phyloP scores from a whole-genome alignment of 2,113 vertebrate genomes.

The Gulo gulo region DNA sequence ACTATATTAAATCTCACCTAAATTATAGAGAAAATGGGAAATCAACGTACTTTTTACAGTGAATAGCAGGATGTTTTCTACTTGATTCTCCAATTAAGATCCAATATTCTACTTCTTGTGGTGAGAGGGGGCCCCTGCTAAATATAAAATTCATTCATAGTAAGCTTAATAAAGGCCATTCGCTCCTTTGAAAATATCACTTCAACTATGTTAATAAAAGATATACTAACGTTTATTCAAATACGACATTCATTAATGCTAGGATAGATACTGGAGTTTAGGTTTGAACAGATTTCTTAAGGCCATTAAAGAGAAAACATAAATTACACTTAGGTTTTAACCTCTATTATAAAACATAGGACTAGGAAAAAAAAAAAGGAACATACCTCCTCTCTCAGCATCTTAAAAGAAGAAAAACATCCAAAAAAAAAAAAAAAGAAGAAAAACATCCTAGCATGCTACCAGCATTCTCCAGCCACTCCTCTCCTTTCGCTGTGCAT shows the following conservation, averaged over 20 bases:
- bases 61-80: constrained; percentile 97
- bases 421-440: neutral
- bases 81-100: constrained; percentile 98
- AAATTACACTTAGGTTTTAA: neutral
- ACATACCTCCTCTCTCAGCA: neutral
- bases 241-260: neutral
- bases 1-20: neutral
- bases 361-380: neutral
- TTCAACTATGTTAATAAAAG: neutral
- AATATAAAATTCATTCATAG: constrained; percentile 73
- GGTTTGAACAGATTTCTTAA: neutral
- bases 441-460: neutral
- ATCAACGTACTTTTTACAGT: constrained; percentile 95
- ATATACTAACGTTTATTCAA: neutral
- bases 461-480: neutral
- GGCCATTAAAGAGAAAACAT: neutral
- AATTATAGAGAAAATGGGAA: neutral
- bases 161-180: constrained; percentile 49
- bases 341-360: neutral
- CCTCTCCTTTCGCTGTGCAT: neutral
- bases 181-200: neutral
- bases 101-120: constrained; percentile 96
- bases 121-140: constrained; percentile 87
- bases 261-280: neutral
- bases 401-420: neutral